These are phyloP conservation scores for Melanotaenia nigrans DNA, from an alignment of 2,797 vertebrate species.

Conservation along the genomic window DNA sequence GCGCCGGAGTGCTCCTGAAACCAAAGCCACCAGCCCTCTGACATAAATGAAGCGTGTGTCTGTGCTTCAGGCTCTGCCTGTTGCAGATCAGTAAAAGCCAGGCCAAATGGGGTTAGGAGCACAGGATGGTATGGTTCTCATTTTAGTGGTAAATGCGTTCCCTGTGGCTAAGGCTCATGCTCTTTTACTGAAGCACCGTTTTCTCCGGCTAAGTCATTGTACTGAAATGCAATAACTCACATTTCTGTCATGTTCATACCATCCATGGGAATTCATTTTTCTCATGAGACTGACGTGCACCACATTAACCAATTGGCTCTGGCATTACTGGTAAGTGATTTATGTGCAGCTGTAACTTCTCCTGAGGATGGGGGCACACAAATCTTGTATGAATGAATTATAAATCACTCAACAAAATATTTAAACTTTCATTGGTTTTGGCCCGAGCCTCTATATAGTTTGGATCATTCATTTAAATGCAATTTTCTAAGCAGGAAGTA, in stretches of 20 bases:
- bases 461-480: conserved; percentile 9
- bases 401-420: conserved; percentile 36
- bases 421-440: conserved; percentile 10
- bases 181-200: conserved; percentile 36
- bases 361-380: conserved; percentile 19
- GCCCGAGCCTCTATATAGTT: not conserved
- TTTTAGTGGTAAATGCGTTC: conserved; percentile 58
- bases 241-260: conserved; percentile 24
- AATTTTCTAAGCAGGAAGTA: conserved; percentile 31
- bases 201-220: conserved; percentile 27
- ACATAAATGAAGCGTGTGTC: conserved; percentile 77
- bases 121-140: conserved; percentile 66
- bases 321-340: conserved; percentile 14
- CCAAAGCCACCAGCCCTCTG: conserved; percentile 67
- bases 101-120: conserved; percentile 49
- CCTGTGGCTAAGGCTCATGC: conserved; percentile 31
- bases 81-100: conserved; percentile 62
- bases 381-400: conserved; percentile 13
- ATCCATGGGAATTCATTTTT: conserved; percentile 7
- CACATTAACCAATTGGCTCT: conserved; percentile 20
- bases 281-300: conserved; percentile 16
- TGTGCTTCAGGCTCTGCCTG: conserved; percentile 47
- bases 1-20: conserved; percentile 66
- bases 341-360: conserved; percentile 14
- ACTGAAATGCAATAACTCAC: conserved; percentile 46